phyloP scores from a whole-genome alignment of 2,113 vertebrate genomes.

The Xiphophorus couchianus region DNA sequence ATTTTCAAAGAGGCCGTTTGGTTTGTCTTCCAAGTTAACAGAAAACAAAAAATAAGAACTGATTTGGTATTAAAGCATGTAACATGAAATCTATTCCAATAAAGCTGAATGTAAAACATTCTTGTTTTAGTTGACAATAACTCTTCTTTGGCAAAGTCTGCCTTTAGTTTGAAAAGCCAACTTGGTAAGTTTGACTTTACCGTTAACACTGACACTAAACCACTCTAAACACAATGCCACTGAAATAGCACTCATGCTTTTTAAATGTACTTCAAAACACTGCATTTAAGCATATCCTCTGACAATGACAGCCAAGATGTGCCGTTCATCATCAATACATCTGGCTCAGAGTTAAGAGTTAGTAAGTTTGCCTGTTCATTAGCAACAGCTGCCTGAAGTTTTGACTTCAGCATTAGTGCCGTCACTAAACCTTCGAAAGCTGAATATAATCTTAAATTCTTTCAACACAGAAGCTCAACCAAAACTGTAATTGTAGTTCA shows the following conservation, averaged over 20 bases:
- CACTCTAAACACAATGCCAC: neutral
- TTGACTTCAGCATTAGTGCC: neutral
- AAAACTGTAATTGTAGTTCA: neutral
- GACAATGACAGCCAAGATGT: neutral
- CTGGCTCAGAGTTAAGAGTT: too few species aligned
- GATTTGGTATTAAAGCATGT: neutral
- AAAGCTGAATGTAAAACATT: too few species aligned
- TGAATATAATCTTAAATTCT: too few species aligned
- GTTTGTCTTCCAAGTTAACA: neutral
- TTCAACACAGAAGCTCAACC: too few species aligned
- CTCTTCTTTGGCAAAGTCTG: neutral
- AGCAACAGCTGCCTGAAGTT: too few species aligned
- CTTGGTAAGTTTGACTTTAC: neutral
- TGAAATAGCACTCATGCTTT: neutral
- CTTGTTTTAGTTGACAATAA: too few species aligned
- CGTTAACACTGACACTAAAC: neutral
- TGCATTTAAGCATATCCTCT: neutral
- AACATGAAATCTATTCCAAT: neutral
- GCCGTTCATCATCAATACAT: too few species aligned
- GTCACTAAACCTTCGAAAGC: too few species aligned
- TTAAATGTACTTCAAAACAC: neutral
- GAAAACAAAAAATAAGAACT: neutral
- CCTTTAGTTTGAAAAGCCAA: neutral
- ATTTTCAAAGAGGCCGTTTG: neutral
- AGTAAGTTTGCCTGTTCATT: neutral